Percentiles rank a stretch among this genome's conserved stretches.
phyloP scores from a whole-genome alignment of 2,797 vertebrate species.

The Spinibarbus caldwelli region DNA sequence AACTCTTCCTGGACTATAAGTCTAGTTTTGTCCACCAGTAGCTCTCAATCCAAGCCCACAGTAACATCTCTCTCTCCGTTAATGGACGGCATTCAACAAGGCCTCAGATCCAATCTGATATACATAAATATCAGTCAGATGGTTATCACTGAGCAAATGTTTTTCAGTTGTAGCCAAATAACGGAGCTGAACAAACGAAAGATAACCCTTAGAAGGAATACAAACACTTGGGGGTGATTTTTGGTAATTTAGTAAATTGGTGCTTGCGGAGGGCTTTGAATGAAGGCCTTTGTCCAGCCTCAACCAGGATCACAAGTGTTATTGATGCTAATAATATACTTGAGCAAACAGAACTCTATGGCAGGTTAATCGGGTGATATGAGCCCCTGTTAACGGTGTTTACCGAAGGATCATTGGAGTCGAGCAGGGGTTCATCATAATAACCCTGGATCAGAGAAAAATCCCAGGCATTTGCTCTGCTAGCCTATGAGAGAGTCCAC shows the following conservation, averaged over 20 bases:
- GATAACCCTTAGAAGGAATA: slow-evolving; percentile 56
- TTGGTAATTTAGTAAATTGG: slow-evolving; percentile 62
- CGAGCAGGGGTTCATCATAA: slow-evolving; percentile 72
- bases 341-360: slow-evolving; percentile 70
- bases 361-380: slow-evolving; percentile 69
- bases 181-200: slow-evolving; percentile 34
- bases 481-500: slow-evolving; percentile 48
- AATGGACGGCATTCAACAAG: slow-evolving; percentile 22
- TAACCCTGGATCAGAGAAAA: slow-evolving; percentile 68
- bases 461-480: slow-evolving; percentile 62
- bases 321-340: slow-evolving; percentile 69
- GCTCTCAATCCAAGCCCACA: background rate
- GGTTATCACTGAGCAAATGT: slow-evolving; percentile 63
- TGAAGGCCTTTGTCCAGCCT: slow-evolving; percentile 57
- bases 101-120: slow-evolving; percentile 48
- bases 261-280: slow-evolving; percentile 55
- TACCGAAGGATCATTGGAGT: slow-evolving; percentile 69
- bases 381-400: slow-evolving; percentile 72
- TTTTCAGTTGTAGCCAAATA: slow-evolving; percentile 60
- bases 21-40: too few relatives aligned
- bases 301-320: slow-evolving; percentile 68
- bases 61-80: background rate
- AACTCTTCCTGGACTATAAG: background rate
- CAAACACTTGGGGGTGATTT: slow-evolving; percentile 59
- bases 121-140: slow-evolving; percentile 58